These are phyloP conservation scores for Zeugodacus cucurbitae DNA, from an alignment of 1,140 invertebrate genomes.

Conservation along the genomic window DNA sequence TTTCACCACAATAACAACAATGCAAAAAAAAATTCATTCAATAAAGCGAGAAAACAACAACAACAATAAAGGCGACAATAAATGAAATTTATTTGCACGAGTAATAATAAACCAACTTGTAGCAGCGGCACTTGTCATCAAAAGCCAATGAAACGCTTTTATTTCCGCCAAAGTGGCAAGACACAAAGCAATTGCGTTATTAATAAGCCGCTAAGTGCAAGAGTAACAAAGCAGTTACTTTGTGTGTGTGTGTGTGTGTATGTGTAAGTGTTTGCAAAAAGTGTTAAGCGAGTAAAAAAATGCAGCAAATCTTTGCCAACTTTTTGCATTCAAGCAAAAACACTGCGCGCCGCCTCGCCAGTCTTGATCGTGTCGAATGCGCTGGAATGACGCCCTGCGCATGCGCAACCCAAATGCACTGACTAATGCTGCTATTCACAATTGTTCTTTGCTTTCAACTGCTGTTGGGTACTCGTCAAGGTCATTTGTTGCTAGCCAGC, in stretches of 20 bases:
- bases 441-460: background rate
- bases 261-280: background rate
- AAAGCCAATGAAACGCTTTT: conserved; percentile 19
- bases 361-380: background rate
- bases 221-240: background rate
- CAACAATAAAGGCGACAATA: background rate
- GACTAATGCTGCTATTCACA: background rate
- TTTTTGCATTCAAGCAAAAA: background rate
- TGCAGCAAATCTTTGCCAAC: background rate
- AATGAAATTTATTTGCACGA: background rate
- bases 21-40: background rate
- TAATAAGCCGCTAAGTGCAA: background rate
- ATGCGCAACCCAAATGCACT: background rate
- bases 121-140: background rate
- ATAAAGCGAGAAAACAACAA: background rate
- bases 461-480: background rate
- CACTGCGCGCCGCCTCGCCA: background rate
- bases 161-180: conserved; percentile 8
- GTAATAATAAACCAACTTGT: background rate
- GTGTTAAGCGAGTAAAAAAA: background rate
- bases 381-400: background rate
- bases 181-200: background rate
- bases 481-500: background rate
- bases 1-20: background rate
- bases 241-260: background rate